phyloP scores from a whole-genome alignment of 2,888 invertebrate genomes.

The Sacculina carcini region DNA sequence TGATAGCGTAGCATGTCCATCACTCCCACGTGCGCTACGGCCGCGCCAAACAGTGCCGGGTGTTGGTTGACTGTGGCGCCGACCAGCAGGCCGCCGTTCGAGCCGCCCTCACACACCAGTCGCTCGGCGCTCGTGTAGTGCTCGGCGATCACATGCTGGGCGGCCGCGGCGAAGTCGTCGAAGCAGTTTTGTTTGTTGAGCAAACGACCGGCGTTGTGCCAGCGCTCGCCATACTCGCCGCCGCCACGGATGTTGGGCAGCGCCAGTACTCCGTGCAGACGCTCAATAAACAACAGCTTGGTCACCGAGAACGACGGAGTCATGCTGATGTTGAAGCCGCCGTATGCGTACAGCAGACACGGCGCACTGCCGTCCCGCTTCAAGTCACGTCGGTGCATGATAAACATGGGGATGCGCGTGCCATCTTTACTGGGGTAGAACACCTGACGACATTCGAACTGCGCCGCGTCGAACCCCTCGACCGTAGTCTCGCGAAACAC shows the following conservation, averaged over 20 bases:
- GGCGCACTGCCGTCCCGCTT: conserved; percentile 42
- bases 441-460: conserved; percentile 61
- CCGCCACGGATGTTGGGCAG: conserved; percentile 72
- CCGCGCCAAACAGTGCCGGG: conserved; percentile 78
- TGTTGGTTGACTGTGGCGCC: conserved; percentile 83
- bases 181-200: conserved; percentile 89
- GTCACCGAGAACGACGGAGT: conserved; percentile 52
- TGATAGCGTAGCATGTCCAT: conserved; percentile 93
- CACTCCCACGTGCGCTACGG: conserved; percentile 80
- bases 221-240: conserved; percentile 87
- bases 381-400: conserved; percentile 34
- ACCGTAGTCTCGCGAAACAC: conserved; percentile 44
- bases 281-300: conserved; percentile 52
- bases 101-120: conserved; percentile 73
- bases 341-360: conserved; percentile 78
- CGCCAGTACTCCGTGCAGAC: conserved; percentile 64
- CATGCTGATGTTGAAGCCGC: conserved; percentile 81
- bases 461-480: conserved; percentile 45
- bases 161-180: conserved; percentile 82
- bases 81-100: conserved; percentile 88
- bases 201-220: conserved; percentile 79
- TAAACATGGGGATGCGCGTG: conserved; percentile 85
- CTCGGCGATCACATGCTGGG: conserved; percentile 52
- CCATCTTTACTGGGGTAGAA: conserved; percentile 83
- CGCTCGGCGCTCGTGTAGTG: conserved; percentile 48